Evolutionary conservation across 1,140 invertebrate genomes (phyloP), one percentile per base, ranked within the genome.

Genomic region (Aphaenogaster ashmeadi): DNA sequence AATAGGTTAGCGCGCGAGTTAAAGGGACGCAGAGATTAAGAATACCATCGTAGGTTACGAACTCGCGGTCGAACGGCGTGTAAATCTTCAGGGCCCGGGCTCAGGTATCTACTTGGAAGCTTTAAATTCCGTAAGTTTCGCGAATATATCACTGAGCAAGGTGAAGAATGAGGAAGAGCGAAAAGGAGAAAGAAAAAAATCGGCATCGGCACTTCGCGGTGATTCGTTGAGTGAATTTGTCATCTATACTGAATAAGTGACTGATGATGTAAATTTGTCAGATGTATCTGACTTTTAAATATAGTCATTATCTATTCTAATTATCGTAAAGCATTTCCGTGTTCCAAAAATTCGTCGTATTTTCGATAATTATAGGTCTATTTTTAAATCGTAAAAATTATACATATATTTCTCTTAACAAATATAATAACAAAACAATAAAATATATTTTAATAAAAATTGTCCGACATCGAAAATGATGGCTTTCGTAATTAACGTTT

Each of bases 101-200:
- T 60, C 71, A 44, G 84, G 69, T 69, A 60, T 9, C 44, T 27
- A 27, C 27, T 38, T 56, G 33, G 11, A 41, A 52, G 44, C 27
- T 88, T 87, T 27, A 78, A 87, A 88, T 67, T 87, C 64, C 71
- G 27, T 72, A 11, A 56, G 33, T 74, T 15, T 86, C 18, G 54
- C 60, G 60, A 58, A 67, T 27, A 21, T 72, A 54, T 72, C n/a
- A 50, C 9, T 41, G 69, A 78, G 66, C 21, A 69, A 54, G 86
- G 5, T 85, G 60, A 60, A 77, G 52, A 62, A 56, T 11, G 58
- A 47, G 11, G 11, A 36, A 67, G 60, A 90, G 62, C 27, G 47
- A 72, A 33, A 77, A 47, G 11, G 44, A 47, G 27, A 6, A 50
- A 33, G 15, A 4, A 77, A 71, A 50, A 79, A 71, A 38, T 21